Base-by-base conservation (phyloP, 1,140 invertebrate species). In the Eurosta solidaginis region DNA sequence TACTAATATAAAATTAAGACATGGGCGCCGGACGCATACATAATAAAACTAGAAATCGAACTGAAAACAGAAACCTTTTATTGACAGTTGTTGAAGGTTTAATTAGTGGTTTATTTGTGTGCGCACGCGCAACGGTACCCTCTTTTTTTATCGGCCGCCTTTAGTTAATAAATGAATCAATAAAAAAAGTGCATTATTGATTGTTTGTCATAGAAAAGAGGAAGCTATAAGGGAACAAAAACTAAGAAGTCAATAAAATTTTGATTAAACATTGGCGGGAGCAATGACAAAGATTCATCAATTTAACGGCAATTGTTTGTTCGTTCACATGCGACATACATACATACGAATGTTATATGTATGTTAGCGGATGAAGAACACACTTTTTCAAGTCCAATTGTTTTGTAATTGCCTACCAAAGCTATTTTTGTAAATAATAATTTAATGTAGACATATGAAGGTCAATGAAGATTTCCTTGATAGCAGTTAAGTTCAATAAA, bases 381-480 rank as follows among this genome's bases (percentile, higher is more conserved):
- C 33, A 29, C 59, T 68, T n/a, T 68, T 20, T 42, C 59, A 68
- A 68, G 59, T 68, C 33, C 59, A 68, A 40, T 68, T 42, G n/a
- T 36, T 6, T 68, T 42, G 40, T 33, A 68, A 68, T 68, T 68
- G 33, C 12, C 22, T 59, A 22, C 33, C 29, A 36, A 17, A 20
- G 29, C 22, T 40, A 33, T 68, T 40, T 36, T 68, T 68, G 33
- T 40, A 20, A 68, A 17, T n/a, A 68, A 42, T 1, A 36, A 36
- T 63, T n/a, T 7, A 63, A 63, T 20, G n/a, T 27, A 33, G 12
- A 33, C n/a, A 59, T 10, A 54, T 52, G 59, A 68, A 68, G 59
- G 59, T 68, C 59, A 68, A 68, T 42, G 59, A 68, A 68, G 59
- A 40, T 68, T 68, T 29, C 40, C 40, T 42, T 68, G 59, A 68